Conservation (phyloP, 2,888 invertebrate genomes). For the Kuschelorhynchus macadamiae region DNA sequence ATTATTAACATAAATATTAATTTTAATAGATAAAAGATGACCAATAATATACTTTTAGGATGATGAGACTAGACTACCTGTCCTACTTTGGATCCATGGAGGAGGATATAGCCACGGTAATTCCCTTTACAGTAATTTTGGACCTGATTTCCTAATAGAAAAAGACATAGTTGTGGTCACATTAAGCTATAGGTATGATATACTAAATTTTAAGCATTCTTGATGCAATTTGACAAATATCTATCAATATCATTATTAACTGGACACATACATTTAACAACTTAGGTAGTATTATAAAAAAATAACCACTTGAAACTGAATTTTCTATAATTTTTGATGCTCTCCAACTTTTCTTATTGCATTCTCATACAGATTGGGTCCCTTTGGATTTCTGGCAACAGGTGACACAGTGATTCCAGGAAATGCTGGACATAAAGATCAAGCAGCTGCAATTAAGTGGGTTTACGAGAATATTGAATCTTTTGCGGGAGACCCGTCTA, state of each 20-base stretch:
- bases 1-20: too few relatives aligned
- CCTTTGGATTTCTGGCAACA: conserved; percentile 57
- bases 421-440: conserved; percentile 53
- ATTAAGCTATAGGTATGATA: conserved; percentile 57
- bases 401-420: conserved; percentile 50
- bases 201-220: too few relatives aligned
- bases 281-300: too few relatives aligned
- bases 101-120: conserved; percentile 61
- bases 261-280: too few relatives aligned
- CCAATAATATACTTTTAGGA: conserved; percentile 22
- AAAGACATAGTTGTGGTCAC: conserved; percentile 60
- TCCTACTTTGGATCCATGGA: conserved; percentile 63
- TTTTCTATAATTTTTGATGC: too few relatives aligned
- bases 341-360: too few relatives aligned
- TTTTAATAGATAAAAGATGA: too few relatives aligned
- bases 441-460: conserved; percentile 49
- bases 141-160: conserved; percentile 61
- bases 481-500: conserved; percentile 52
- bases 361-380: conserved; percentile 61
- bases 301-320: too few relatives aligned
- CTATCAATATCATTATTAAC: too few relatives aligned
- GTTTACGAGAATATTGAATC: conserved; percentile 45
- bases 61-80: conserved; percentile 53
- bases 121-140: conserved; percentile 65
- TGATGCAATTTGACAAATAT: too few relatives aligned